These are phyloP conservation scores for Nothoprocta perdicaria DNA, from an alignment of 2,113 vertebrate species.

Conservation along the genomic window DNA sequence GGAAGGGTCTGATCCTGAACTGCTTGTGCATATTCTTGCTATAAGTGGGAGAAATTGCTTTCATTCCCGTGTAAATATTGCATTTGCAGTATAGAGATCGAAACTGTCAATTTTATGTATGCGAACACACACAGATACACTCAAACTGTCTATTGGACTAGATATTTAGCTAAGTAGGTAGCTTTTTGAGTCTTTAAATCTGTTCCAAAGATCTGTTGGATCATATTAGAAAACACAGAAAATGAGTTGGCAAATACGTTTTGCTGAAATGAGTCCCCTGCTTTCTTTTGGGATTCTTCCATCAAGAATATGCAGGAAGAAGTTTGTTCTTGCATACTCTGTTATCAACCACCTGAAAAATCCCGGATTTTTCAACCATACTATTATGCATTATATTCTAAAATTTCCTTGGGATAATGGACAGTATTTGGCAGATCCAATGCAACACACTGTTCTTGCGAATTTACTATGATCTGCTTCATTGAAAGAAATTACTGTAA, in stretches of 20 bases:
- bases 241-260: not conserved
- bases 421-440: not conserved
- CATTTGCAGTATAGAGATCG: not conserved
- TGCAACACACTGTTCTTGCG: not conserved
- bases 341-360: not conserved
- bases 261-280: not conserved
- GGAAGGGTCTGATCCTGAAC: not conserved
- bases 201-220: not conserved
- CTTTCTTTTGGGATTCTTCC: not conserved
- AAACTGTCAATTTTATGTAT: not conserved
- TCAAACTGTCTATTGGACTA: accelerated
- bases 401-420: not conserved
- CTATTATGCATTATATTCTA: not conserved
- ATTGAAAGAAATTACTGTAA: not conserved
- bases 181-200: not conserved
- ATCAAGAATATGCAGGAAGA: not conserved
- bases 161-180: not conserved
- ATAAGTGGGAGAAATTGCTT: not conserved
- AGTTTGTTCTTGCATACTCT: not conserved
- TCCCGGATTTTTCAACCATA: not conserved
- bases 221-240: not conserved
- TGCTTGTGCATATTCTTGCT: not conserved
- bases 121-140: not conserved
- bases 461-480: not conserved
- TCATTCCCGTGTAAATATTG: not conserved